phyloP scores from a whole-genome alignment of 2,113 vertebrate species.

The Myotis yumanensis region DNA sequence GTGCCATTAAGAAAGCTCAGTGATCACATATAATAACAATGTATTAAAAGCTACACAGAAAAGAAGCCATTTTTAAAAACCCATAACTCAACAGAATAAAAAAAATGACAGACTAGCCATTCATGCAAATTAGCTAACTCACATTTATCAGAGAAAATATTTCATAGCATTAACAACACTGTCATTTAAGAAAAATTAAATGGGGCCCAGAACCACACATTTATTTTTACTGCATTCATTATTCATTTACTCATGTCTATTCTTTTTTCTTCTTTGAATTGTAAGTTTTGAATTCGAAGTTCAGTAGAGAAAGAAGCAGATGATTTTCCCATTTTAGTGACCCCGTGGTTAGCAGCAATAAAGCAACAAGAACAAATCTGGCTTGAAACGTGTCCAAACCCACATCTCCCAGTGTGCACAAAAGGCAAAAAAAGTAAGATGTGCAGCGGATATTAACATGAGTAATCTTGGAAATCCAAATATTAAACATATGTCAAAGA shows the following conservation, averaged over 20 bases:
- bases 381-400: conserved; percentile 79
- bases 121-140: conserved; percentile 78
- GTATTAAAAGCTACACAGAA: conserved; percentile 70
- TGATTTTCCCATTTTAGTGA: conserved; percentile 75
- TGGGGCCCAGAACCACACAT: conserved; percentile 65
- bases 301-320: conserved; percentile 69
- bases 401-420: conserved; percentile 76
- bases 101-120: conserved; percentile 76
- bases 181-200: conserved; percentile 80
- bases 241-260: conserved; percentile 71
- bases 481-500: conserved; percentile 82
- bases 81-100: conserved; percentile 75
- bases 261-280: conserved; percentile 4
- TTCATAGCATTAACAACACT: conserved; percentile 77
- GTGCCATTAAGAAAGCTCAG: conserved; percentile 65
- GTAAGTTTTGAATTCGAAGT: conserved; percentile 73
- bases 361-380: conserved; percentile 77
- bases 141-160: conserved; percentile 79
- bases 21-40: conserved; percentile 75
- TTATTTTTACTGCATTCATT: conserved; percentile 74
- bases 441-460: conserved; percentile 79
- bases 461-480: conserved; percentile 81
- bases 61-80: conserved; percentile 69
- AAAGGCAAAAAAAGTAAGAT: conserved; percentile 70
- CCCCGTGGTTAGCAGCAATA: conserved; percentile 68